Percentiles rank a stretch among this genome's conserved stretches.
These are phyloP conservation scores for Lamellibrachia luymesi DNA, from an alignment of 1,140 invertebrate species.

Conservation along the genomic window DNA sequence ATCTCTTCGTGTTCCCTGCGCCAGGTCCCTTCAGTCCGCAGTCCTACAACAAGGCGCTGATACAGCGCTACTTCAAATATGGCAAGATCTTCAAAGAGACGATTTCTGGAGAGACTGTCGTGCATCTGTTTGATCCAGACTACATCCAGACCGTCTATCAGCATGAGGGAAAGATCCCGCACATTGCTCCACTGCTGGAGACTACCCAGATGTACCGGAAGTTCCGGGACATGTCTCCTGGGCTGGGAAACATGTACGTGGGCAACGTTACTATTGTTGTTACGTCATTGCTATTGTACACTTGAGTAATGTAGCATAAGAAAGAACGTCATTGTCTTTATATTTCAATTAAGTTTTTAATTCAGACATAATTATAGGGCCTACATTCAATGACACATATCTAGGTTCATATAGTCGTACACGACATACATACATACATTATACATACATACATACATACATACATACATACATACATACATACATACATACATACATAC, in stretches of 20 bases:
- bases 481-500: too few relatives aligned
- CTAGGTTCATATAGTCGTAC: too few relatives aligned
- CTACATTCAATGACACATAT: slow-evolving; percentile 1
- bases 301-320: background rate
- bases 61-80: slow-evolving; percentile 45
- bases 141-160: slow-evolving; percentile 55
- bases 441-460: background rate
- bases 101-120: slow-evolving; percentile 41
- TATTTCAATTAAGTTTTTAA: background rate
- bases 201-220: slow-evolving; percentile 59
- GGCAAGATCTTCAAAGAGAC: slow-evolving; percentile 53
- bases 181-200: slow-evolving; percentile 60
- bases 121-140: slow-evolving; percentile 60
- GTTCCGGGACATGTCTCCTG: slow-evolving; percentile 58
- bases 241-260: slow-evolving; percentile 62
- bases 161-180: slow-evolving; percentile 59
- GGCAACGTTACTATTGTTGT: background rate
- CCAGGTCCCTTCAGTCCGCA: slow-evolving; percentile 37
- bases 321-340: background rate
- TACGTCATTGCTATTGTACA: too few relatives aligned
- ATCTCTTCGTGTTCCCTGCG: background rate
- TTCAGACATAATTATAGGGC: background rate
- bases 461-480: background rate
- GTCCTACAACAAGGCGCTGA: slow-evolving; percentile 39
- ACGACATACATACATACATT: too few relatives aligned